Conservation (phyloP, 2,797 vertebrate species). For the Erethizon dorsatum region DNA sequence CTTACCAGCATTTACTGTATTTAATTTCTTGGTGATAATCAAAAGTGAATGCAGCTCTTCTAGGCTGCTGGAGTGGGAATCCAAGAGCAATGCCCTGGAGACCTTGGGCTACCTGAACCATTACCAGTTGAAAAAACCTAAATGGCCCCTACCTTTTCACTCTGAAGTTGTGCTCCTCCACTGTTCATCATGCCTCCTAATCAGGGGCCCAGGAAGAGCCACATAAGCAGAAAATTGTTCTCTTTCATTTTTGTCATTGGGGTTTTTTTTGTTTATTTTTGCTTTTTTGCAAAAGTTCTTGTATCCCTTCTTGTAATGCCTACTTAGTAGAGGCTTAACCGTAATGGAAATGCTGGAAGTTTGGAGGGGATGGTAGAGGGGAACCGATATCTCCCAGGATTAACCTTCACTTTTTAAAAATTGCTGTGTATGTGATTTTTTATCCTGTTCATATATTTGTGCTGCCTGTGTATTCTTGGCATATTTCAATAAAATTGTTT, state of each 20-base stretch:
- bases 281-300: conserved; percentile 67
- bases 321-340: conserved; percentile 86
- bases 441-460: conserved; percentile 84
- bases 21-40: no score
- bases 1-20: no score
- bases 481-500: conserved; percentile 89
- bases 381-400: conserved; percentile 76
- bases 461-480: conserved; percentile 85
- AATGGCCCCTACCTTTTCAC: conserved; percentile 97
- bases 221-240: conserved; percentile 76
- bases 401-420: conserved; percentile 86
- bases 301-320: conserved; percentile 78
- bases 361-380: conserved; percentile 80
- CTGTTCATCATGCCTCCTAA: conserved; percentile 96
- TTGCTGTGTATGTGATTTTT: conserved; percentile 86
- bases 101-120: conserved; percentile 96
- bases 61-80: conserved; percentile 97
- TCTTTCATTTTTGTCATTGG: conserved; percentile 73
- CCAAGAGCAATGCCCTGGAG: conserved; percentile 97
- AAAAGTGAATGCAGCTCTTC: conserved; percentile 94
- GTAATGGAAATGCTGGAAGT: conserved; percentile 81
- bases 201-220: conserved; percentile 50
- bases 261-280: background rate
- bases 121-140: conserved; percentile 98
- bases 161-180: conserved; percentile 97